Evolutionary conservation across 2,888 invertebrate species (phyloP).

Genomic region (Amblyteles armatorius): DNA sequence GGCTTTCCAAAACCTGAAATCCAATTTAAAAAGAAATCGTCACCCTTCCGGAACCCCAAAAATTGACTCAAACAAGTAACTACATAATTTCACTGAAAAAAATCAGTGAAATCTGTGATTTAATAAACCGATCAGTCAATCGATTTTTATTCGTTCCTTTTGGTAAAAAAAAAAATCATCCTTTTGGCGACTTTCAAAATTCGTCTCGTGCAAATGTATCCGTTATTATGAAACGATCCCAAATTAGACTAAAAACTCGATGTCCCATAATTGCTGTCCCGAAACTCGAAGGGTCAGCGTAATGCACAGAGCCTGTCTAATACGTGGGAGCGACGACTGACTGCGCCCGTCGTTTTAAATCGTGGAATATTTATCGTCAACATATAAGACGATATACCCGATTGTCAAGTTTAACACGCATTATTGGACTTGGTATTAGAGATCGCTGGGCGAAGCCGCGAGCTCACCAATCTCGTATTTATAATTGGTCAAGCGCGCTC

Average conservation of each 20-base stretch:
- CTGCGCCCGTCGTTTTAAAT: neutral
- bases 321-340: neutral
- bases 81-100: too few species aligned
- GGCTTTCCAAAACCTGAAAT: neutral
- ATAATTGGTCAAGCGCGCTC: slow-evolving; percentile 59
- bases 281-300: neutral
- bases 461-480: slow-evolving; percentile 66
- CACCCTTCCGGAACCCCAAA: too few species aligned
- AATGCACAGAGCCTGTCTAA: neutral
- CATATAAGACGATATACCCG: slow-evolving; percentile 8
- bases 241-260: neutral
- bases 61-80: too few species aligned
- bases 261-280: neutral
- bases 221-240: too few species aligned
- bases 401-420: slow-evolving; percentile 31
- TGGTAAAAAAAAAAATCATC: too few species aligned
- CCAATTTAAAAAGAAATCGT: neutral
- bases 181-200: neutral
- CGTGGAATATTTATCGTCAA: slow-evolving; percentile 15
- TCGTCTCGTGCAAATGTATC: neutral
- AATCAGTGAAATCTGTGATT: too few species aligned
- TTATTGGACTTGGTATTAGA: slow-evolving; percentile 46
- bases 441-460: slow-evolving; percentile 47
- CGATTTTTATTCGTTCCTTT: too few species aligned
- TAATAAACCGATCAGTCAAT: too few species aligned